A percentile compares a stretch with the other conserved stretches of the same genome.
Conservation (phyloP, 2,113 vertebrate species). For the Cyprinodon variegatus region DNA sequence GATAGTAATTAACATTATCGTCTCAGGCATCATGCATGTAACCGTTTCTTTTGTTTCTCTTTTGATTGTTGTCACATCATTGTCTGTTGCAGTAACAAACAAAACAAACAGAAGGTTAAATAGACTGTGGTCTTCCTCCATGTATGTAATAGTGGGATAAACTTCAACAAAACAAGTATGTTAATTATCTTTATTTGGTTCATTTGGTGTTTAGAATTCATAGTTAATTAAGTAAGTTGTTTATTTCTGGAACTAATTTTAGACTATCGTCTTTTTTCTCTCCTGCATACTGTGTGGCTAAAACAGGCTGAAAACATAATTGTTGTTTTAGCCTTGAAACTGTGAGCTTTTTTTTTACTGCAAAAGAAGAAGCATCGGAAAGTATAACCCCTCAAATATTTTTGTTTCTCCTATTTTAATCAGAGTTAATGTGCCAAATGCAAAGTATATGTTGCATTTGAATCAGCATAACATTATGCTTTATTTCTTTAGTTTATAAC, state of each 20-base stretch:
- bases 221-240: background rate
- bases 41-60: background rate
- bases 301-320: background rate
- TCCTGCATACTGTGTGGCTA: background rate
- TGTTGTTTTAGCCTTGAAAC: background rate
- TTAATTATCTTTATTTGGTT: background rate
- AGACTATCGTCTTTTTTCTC: background rate
- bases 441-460: too few relatives aligned
- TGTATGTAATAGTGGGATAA: background rate
- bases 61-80: background rate
- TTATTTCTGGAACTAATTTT: background rate
- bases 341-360: background rate
- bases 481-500: too few relatives aligned
- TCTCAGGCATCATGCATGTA: background rate
- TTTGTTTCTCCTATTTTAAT: background rate
- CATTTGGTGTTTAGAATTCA: background rate
- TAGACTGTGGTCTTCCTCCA: background rate
- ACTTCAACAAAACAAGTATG: background rate
- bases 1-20: conserved; percentile 2
- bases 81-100: too few relatives aligned
- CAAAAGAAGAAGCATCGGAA: background rate
- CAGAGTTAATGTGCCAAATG: too few relatives aligned
- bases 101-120: background rate
- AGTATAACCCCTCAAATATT: background rate
- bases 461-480: too few relatives aligned